A percentile compares a stretch with the other conserved stretches of the same genome.
Evolutionary conservation across 2,113 vertebrate genomes (phyloP).

Genomic region (Amphilophus citrinellus): DNA sequence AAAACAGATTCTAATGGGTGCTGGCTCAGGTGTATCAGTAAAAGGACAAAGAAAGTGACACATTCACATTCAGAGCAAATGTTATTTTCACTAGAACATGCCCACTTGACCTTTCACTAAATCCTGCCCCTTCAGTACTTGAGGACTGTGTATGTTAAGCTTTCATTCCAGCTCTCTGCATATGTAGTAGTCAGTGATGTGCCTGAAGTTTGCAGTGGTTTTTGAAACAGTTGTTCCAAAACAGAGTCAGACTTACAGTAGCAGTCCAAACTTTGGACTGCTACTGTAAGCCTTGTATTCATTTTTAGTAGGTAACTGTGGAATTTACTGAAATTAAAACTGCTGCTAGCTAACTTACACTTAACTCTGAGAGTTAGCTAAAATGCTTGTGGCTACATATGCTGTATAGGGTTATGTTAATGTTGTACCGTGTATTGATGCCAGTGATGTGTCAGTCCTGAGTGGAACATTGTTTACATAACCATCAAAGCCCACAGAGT

Average conservation of each 20-base stretch:
- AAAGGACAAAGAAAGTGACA: neutral
- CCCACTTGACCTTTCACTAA: neutral
- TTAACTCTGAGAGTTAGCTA: neutral
- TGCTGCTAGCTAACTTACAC: neutral
- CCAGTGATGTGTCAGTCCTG: neutral
- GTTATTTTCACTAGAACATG: neutral
- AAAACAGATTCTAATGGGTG: neutral
- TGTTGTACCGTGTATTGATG: neutral
- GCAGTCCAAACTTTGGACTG: too few relatives aligned
- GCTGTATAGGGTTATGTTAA: neutral
- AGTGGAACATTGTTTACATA: constrained; percentile 3
- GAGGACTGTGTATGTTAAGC: neutral
- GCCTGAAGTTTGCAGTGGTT: too few relatives aligned
- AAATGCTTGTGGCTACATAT: neutral
- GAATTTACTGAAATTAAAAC: too few relatives aligned
- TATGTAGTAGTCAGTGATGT: too few relatives aligned
- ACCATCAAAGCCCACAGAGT: neutral
- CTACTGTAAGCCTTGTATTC: too few relatives aligned
- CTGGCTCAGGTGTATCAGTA: neutral
- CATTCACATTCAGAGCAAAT: neutral
- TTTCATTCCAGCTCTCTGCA: neutral
- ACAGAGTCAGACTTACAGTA: too few relatives aligned
- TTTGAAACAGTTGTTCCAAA: too few relatives aligned
- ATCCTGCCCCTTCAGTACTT: neutral
- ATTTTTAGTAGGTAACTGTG: too few relatives aligned